Evolutionary conservation across 2,888 invertebrate genomes (phyloP).

Genomic region (Sisyra nigra): DNA sequence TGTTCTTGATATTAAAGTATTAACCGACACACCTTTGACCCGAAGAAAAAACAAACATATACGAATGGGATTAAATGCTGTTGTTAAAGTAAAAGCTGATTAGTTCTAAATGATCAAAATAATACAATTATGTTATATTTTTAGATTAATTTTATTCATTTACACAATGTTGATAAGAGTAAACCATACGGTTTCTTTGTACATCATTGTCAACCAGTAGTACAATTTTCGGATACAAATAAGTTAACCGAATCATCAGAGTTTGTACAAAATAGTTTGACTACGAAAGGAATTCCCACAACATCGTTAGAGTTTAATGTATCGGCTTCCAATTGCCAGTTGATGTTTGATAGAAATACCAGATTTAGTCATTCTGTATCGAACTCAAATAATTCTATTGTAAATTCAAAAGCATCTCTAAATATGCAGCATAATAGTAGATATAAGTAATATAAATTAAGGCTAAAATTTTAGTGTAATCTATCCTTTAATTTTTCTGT

Average conservation of each 20-base stretch:
- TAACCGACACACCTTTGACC: conserved; percentile 24
- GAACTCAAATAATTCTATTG: no score
- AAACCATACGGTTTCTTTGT: conserved; percentile 23
- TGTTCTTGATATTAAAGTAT: conserved; percentile 26
- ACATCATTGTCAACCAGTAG: conserved; percentile 23
- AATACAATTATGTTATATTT: conserved; percentile 15
- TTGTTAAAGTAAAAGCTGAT: conserved; percentile 22
- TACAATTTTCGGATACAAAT: conserved; percentile 12
- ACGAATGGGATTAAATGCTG: conserved; percentile 24
- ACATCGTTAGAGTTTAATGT: neutral
- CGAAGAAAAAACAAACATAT: conserved; percentile 25
- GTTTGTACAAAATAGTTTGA: conserved; percentile 19
- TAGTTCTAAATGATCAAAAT: neutral
- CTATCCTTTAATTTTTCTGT: no score
- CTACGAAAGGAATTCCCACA: conserved; percentile 15
- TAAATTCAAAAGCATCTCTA: no score
- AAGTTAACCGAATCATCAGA: conserved; percentile 18
- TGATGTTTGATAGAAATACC: neutral
- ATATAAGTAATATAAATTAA: no score
- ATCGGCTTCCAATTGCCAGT: no score
- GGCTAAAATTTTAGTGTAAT: no score
- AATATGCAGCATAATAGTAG: no score
- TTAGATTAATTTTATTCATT: conserved; percentile 25
- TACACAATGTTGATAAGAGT: conserved; percentile 21
- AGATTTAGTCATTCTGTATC: neutral